Evolutionary conservation across 23 tunicate genomes (phyloP).

Genomic region (Halocynthia roretzi): DNA sequence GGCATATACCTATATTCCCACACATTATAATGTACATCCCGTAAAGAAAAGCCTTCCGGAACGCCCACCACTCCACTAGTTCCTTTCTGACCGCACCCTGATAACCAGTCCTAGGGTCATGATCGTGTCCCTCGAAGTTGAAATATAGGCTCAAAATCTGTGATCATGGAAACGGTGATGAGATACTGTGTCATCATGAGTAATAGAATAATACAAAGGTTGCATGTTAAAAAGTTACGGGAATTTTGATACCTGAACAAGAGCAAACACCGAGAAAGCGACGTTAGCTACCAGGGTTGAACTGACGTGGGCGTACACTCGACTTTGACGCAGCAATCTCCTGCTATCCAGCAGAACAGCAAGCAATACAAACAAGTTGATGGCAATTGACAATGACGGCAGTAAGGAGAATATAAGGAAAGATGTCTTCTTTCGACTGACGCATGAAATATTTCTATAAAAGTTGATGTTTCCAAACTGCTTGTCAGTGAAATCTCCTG

Average conservation of each 20-base stretch:
- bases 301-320: conserved; percentile 81
- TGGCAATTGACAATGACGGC: conserved; percentile 56
- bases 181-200: neutral
- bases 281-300: conserved; percentile 72
- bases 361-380: conserved; percentile 52
- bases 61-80: conserved; percentile 49
- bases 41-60: conserved; percentile 67
- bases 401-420: conserved; percentile 52
- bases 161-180: neutral
- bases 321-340: conserved; percentile 70
- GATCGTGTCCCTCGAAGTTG: conserved; percentile 46
- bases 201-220: neutral
- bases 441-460: conserved; percentile 16
- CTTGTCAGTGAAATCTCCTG: no score
- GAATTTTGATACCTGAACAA: conserved; percentile 48
- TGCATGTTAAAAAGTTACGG: neutral
- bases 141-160: conserved; percentile 73
- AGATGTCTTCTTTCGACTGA: conserved; percentile 46
- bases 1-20: conserved; percentile 70
- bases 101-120: conserved; percentile 36
- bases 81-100: conserved; percentile 38
- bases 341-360: conserved; percentile 51
- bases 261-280: conserved; percentile 52
- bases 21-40: conserved; percentile 92
- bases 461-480: no score